Percentiles rank a stretch among this genome's conserved stretches.
Evolutionary conservation across 2,113 vertebrate genomes (phyloP).

Genomic region (Rhabdomys dilectus): DNA sequence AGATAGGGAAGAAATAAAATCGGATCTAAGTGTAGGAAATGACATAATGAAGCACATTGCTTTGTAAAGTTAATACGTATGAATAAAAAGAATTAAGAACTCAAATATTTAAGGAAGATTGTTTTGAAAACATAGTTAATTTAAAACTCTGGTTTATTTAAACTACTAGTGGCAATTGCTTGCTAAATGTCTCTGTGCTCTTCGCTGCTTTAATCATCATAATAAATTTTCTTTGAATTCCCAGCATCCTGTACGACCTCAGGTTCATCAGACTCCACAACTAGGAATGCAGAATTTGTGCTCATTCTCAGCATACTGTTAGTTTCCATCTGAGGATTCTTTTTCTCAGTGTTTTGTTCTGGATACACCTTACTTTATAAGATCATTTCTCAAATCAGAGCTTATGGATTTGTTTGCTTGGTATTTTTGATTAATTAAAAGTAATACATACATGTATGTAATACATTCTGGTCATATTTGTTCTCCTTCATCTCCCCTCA

Average conservation of each 20-base stretch:
- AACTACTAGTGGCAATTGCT: conserved; percentile 11
- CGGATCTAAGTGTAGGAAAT: neutral
- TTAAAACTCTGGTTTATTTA: conserved; percentile 4
- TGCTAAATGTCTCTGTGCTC: neutral
- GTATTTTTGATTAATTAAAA: neutral
- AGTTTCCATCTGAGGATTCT: neutral
- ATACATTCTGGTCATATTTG: neutral
- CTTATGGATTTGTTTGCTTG: neutral
- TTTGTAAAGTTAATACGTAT: neutral
- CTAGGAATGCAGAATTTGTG: neutral
- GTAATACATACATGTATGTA: neutral
- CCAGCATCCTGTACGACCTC: neutral
- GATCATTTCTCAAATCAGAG: neutral
- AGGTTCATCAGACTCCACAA: neutral
- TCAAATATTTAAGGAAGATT: conserved; percentile 11
- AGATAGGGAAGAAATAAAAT: neutral
- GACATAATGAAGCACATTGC: neutral
- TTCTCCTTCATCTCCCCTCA: neutral
- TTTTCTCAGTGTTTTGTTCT: conserved; percentile 1
- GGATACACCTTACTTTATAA: conserved; percentile 32
- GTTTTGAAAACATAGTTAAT: conserved; percentile 47
- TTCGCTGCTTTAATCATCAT: neutral
- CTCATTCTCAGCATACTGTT: neutral
- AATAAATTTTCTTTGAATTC: neutral
- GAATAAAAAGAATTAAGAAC: neutral